Evolutionary conservation across 2,888 invertebrate species (phyloP).

Genomic region (Mellilla xanthometata): DNA sequence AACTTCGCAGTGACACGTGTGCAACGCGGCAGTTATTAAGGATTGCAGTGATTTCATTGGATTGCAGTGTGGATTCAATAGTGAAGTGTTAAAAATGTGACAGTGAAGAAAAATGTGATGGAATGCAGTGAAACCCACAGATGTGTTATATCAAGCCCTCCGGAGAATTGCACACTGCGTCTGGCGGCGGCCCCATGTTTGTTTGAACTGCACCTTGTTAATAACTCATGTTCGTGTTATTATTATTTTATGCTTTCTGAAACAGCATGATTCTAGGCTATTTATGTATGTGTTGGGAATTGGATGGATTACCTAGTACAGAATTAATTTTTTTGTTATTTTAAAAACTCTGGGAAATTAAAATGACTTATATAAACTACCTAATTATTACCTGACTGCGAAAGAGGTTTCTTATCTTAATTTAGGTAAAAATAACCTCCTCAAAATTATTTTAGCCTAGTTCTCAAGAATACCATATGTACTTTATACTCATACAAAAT

Average conservation of each 20-base stretch:
- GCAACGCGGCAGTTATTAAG: conserved; percentile 42
- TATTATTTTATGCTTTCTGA: conserved; percentile 10
- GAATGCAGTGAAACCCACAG: conserved; percentile 55
- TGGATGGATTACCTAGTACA: no score
- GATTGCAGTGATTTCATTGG: conserved; percentile 78
- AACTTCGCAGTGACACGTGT: conserved; percentile 54
- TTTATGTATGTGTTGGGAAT: no score
- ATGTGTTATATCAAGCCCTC: conserved; percentile 6
- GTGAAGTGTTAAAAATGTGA: conserved; percentile 70
- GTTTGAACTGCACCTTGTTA: conserved; percentile 66
- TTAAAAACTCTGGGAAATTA: no score
- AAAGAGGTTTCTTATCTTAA: no score
- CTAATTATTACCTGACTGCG: no score
- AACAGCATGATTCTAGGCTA: not conserved
- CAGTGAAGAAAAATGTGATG: conserved; percentile 55
- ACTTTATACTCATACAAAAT: no score
- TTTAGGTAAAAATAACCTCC: no score
- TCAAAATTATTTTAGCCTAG: no score
- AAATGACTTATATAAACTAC: no score
- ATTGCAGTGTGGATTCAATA: conserved; percentile 75
- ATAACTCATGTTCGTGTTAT: conserved; percentile 59
- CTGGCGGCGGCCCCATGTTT: conserved; percentile 70
- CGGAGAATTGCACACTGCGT: conserved; percentile 42
- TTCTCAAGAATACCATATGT: no score
- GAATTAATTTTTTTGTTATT: no score